Percentiles rank a stretch among this genome's conserved stretches.
These are phyloP conservation scores for Myripristis jacobus DNA, from an alignment of 2,797 vertebrate species.

Conservation along the genomic window DNA sequence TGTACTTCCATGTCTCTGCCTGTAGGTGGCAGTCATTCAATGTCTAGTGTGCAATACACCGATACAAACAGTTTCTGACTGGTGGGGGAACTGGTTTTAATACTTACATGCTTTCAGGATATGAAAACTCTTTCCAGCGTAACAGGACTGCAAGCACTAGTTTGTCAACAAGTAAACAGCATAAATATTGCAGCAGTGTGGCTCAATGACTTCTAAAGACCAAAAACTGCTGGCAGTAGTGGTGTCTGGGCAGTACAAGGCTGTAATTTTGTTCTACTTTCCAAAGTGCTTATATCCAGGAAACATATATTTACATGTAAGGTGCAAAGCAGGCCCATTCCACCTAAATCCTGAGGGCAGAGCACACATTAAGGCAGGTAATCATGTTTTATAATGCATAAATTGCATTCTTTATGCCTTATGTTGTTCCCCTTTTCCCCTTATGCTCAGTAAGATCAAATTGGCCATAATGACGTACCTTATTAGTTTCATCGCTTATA, in stretches of 20 bases:
- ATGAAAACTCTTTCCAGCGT: background rate
- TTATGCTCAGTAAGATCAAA: background rate
- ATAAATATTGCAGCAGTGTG: background rate
- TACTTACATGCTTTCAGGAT: background rate
- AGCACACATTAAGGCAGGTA: background rate
- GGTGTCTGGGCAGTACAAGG: background rate
- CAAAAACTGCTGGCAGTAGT: background rate
- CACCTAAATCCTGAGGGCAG: background rate
- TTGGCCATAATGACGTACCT: too few species aligned
- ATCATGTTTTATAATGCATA: background rate
- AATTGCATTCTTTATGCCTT: too few species aligned
- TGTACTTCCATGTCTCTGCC: slow-evolving; percentile 5
- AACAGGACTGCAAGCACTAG: background rate
- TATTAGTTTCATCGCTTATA: background rate
- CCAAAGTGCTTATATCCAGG: background rate
- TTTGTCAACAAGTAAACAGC: background rate
- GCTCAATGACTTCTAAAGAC: background rate
- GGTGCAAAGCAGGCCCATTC: background rate
- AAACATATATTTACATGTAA: background rate
- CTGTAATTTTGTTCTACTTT: background rate
- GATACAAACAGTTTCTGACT: slow-evolving; percentile 5
- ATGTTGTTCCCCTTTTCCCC: too few species aligned
- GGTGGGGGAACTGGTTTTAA: background rate
- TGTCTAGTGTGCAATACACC: slow-evolving; percentile 2
- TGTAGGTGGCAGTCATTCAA: slow-evolving; percentile 65